Evolutionary conservation across 2,797 vertebrate genomes (phyloP).

Genomic region (Prunella strophiata): DNA sequence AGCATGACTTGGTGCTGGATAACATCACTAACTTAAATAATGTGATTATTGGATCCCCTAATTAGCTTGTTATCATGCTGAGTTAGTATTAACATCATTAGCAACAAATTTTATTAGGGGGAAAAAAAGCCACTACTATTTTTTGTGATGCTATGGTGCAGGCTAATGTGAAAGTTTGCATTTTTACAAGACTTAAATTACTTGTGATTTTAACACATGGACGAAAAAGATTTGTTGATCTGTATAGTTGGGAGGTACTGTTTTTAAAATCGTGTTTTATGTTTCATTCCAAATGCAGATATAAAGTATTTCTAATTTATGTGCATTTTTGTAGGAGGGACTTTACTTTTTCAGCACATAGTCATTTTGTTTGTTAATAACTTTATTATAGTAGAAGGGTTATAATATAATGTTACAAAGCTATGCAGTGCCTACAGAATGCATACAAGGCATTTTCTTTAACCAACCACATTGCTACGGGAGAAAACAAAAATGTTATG

Average conservation of each 20-base stretch:
- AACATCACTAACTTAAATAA: not conserved
- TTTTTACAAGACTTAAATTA: not conserved
- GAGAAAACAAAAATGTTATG: not conserved
- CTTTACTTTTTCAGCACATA: not conserved
- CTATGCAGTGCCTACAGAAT: not conserved
- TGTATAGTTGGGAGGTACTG: not conserved
- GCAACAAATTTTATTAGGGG: not conserved
- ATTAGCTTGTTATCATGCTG: not conserved
- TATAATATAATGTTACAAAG: not conserved
- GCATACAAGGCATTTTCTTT: not conserved
- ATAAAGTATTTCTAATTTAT: not conserved
- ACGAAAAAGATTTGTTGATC: not conserved
- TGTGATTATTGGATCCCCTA: not conserved
- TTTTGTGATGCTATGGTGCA: not conserved
- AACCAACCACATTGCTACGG: rapidly evolving
- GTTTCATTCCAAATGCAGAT: not conserved
- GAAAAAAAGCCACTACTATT: rapidly evolving
- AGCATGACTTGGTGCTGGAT: not conserved
- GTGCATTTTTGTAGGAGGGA: not conserved
- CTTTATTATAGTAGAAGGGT: not conserved
- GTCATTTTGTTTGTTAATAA: not conserved
- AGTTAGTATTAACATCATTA: not conserved
- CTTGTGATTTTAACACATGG: not conserved
- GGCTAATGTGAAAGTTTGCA: not conserved
- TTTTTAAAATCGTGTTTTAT: not conserved